Base-by-base conservation (phyloP, 1,140 invertebrate genomes). In the Zophobas morio region DNA sequence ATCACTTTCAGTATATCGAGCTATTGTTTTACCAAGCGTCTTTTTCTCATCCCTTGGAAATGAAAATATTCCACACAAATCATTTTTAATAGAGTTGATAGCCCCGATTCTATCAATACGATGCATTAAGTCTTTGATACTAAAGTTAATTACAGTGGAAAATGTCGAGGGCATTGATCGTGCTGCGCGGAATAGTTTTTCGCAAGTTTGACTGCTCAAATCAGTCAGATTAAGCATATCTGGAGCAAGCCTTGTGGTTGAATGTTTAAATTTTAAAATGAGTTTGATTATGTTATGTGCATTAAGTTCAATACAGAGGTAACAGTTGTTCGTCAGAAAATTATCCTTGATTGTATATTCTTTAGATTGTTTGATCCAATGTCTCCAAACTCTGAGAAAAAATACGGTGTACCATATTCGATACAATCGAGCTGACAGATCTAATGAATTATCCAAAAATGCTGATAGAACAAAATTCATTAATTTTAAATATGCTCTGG, bases 281-380 rank as follows among this genome's bases (percentile, higher is more conserved):
- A 51, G n/a, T 56, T 72, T 57, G 46, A 77, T 51, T 5, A 77
- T 20, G 32, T 47, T 51, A 46, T 77, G 70, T 6, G 20, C 76
- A 73, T 77, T 77, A 46, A 77, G 4, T 35, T 77, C 56, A 2
- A 77, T 51, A 37, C 70, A 73, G 37, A 70, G 73, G 40, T 77
- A 77, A 47, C 70, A 56, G 63, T 74, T 74, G 34, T 51, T 54
- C 3, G 70, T 74, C 2, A 77, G 37, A 40, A 74, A 77, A 53
- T 77, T 77, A n/a, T 77, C 32, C 47, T 46, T 39, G 1, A 74
- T 32, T 8, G 51, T 73, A 60, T 51, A 73, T 40, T 60, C 33
- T 46, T 5, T n/a, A 73, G 40, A 34, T 2, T 34, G 42, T 49
- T 47, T 74, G 6, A 77, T 33, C 70, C 76, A 77, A 0, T 32